Percentiles rank a stretch among this genome's conserved stretches.
phyloP scores from a whole-genome alignment of 2,797 vertebrate genomes.

The Huso huso region DNA sequence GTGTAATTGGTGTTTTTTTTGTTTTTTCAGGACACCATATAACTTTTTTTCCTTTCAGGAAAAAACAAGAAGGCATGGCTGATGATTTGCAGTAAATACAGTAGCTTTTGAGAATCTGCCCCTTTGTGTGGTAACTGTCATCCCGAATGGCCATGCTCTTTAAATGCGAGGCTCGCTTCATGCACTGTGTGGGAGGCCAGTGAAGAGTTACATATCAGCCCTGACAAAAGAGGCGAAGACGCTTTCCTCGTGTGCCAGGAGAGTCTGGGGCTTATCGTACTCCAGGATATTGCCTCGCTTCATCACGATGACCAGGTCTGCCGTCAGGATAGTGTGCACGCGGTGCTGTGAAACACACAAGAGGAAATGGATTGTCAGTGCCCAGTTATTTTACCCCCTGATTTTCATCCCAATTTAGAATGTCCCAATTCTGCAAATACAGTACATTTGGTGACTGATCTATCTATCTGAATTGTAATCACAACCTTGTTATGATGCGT shows the following conservation, averaged over 20 bases:
- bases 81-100: no score
- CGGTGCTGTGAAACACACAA: conserved; percentile 68
- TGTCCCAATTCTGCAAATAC: neutral
- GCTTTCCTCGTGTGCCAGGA: conserved; percentile 80
- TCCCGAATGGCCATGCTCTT: conserved; percentile 21
- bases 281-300: conserved; percentile 91
- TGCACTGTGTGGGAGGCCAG: neutral
- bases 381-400: no score
- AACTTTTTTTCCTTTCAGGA: no score
- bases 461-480: no score
- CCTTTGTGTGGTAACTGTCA: conserved; percentile 18
- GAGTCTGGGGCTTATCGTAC: conserved; percentile 80
- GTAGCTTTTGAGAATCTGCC: no score
- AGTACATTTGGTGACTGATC: no score
- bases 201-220: conserved; percentile 79
- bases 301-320: conserved; percentile 95
- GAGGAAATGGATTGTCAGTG: neutral
- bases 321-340: conserved; percentile 92
- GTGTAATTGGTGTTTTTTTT: no score
- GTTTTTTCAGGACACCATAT: no score
- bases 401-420: no score
- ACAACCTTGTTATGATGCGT: no score
- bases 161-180: neutral
- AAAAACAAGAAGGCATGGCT: no score
- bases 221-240: conserved; percentile 90